Percentiles rank a stretch among this genome's conserved stretches.
Conservation (phyloP, 1,140 invertebrate species). For the Drosophila lacertosa region DNA sequence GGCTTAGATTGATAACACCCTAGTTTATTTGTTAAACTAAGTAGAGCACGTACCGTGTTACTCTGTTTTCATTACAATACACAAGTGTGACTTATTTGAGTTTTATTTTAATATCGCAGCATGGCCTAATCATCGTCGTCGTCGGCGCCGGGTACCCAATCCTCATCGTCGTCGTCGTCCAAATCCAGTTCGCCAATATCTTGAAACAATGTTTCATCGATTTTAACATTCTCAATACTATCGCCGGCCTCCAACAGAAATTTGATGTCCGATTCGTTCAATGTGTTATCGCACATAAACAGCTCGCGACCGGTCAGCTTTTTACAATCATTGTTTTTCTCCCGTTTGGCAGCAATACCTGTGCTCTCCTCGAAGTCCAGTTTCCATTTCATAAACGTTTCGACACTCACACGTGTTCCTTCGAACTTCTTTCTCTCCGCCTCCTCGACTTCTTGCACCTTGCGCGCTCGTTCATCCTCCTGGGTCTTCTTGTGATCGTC, state of each 20-base stretch:
- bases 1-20: slow-evolving; percentile 55
- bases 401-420: slow-evolving; percentile 96
- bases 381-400: slow-evolving; percentile 98
- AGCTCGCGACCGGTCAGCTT: slow-evolving; percentile 94
- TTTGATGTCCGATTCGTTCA: slow-evolving; percentile 97
- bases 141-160: slow-evolving; percentile 75
- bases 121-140: slow-evolving; percentile 60
- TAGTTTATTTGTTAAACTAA: slow-evolving; percentile 53
- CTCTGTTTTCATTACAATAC: slow-evolving; percentile 32
- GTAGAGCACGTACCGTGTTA: slow-evolving; percentile 9
- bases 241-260: slow-evolving; percentile 94
- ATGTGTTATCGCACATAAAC: slow-evolving; percentile 95
- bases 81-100: slow-evolving; percentile 50
- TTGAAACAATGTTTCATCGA: slow-evolving; percentile 97
- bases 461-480: slow-evolving; percentile 89
- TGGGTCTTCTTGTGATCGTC: slow-evolving; percentile 90
- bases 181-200: slow-evolving; percentile 95
- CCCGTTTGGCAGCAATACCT: slow-evolving; percentile 90
- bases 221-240: slow-evolving; percentile 93
- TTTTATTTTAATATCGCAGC: slow-evolving; percentile 34
- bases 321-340: slow-evolving; percentile 89
- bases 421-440: slow-evolving; percentile 97
- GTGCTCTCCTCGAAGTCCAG: slow-evolving; percentile 96
- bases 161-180: slow-evolving; percentile 88
- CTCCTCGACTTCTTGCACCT: slow-evolving; percentile 92